Conservation (phyloP, 2,888 invertebrate species). For the Camptogramma bilineatum region DNA sequence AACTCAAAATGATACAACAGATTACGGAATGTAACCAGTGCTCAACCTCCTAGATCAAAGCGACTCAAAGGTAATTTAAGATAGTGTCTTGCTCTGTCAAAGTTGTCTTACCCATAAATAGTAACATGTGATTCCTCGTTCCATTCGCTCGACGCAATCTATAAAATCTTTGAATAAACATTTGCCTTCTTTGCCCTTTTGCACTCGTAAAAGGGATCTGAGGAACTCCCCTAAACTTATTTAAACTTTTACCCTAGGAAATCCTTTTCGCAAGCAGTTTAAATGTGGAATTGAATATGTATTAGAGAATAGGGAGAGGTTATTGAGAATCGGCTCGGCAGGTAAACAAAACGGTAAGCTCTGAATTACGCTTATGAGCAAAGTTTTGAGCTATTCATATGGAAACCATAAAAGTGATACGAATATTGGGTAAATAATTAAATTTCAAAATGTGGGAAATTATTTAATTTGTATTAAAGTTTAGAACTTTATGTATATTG, state of each 20-base stretch:
- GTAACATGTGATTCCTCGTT: constrained; percentile 51
- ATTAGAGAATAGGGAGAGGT: constrained; percentile 69
- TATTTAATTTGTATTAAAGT: background rate
- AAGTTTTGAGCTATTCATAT: constrained; percentile 33
- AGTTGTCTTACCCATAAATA: constrained; percentile 24
- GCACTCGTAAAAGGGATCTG: constrained; percentile 81
- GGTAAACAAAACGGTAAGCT: constrained; percentile 60
- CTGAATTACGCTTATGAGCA: constrained; percentile 39
- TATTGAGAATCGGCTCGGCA: constrained; percentile 59
- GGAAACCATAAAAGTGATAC: constrained; percentile 6
- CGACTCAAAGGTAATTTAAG: background rate
- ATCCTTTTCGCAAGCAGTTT: constrained; percentile 81
- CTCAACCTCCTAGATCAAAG: background rate
- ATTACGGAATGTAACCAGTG: too few relatives aligned
- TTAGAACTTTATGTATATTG: background rate
- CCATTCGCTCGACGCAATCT: constrained; percentile 72
- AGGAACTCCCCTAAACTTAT: constrained; percentile 82
- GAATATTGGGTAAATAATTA: background rate
- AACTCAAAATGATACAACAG: too few relatives aligned
- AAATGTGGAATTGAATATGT: constrained; percentile 81
- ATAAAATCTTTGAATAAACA: constrained; percentile 84
- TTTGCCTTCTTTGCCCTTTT: constrained; percentile 82
- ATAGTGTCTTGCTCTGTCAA: background rate
- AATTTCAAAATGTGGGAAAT: background rate
- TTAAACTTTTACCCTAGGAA: constrained; percentile 83